Evolutionary conservation across 2,113 vertebrate species (phyloP).

Genomic region (Indicator maculatus): DNA sequence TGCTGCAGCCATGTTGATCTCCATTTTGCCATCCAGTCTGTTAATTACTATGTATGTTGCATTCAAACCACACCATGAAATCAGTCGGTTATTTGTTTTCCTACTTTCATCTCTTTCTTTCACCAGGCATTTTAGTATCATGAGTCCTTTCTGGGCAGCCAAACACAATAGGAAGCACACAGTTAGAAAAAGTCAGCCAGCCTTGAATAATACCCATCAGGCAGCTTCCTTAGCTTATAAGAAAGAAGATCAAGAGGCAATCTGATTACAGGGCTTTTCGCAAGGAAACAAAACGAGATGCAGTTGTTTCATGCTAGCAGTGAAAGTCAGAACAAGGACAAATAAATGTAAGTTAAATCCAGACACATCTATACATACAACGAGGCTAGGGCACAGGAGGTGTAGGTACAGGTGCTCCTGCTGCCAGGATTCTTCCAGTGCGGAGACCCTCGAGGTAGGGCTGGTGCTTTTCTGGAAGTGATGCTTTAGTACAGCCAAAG

Average conservation of each 20-base stretch:
- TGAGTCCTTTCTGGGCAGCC: slow-evolving; percentile 43
- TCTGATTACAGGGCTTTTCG: slow-evolving; percentile 50
- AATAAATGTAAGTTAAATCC: slow-evolving; percentile 31
- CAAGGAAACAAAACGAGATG: slow-evolving; percentile 44
- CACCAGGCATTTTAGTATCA: not conserved
- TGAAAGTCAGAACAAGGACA: slow-evolving; percentile 61
- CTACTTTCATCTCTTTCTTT: slow-evolving; percentile 29
- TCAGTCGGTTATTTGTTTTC: slow-evolving; percentile 24
- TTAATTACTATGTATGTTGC: slow-evolving; percentile 16
- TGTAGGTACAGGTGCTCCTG: not conserved
- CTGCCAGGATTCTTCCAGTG: not conserved
- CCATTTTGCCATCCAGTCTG: not conserved
- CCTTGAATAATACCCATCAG: slow-evolving; percentile 58
- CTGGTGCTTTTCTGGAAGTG: not conserved
- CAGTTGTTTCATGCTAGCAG: not conserved
- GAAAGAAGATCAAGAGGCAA: slow-evolving; percentile 47
- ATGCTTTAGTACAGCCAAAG: not conserved
- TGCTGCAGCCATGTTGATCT: not conserved
- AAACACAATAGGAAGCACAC: slow-evolving; percentile 34
- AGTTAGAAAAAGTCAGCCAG: slow-evolving; percentile 41
- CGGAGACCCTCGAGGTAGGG: not conserved
- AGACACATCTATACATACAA: not conserved
- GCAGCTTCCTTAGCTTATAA: slow-evolving; percentile 42
- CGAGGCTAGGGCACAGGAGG: not conserved
- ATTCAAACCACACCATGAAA: slow-evolving; percentile 10